Conservation (phyloP, 2,888 invertebrate species). For the Dioctria linearis region DNA sequence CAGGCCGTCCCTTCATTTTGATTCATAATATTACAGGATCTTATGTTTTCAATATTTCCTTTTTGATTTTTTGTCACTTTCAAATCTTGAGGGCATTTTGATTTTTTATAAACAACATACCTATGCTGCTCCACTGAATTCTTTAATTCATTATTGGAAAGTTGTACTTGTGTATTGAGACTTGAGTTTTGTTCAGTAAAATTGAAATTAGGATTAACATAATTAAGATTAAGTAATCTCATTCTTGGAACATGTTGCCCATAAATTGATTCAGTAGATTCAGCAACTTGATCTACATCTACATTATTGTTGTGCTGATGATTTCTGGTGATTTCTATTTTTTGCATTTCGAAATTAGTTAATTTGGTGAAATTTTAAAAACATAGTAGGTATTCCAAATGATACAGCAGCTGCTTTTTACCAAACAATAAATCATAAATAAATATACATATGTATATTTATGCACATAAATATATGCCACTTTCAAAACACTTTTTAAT, state of each 20-base stretch:
- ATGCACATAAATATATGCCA: background rate
- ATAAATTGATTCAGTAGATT: constrained; percentile 61
- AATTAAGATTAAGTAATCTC: constrained; percentile 70
- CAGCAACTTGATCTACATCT: constrained; percentile 18
- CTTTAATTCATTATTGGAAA: background rate
- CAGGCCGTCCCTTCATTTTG: background rate
- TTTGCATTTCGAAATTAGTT: constrained; percentile 31
- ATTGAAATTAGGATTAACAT: constrained; percentile 63
- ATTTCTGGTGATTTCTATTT: constrained; percentile 11
- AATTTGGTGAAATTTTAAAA: background rate
- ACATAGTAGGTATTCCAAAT: background rate
- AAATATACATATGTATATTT: no score
- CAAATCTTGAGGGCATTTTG: constrained; percentile 48
- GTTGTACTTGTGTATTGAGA: background rate
- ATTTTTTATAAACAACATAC: constrained; percentile 59
- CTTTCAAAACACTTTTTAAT: constrained; percentile 5
- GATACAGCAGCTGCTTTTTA: background rate
- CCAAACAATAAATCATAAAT: background rate
- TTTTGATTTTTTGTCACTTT: background rate
- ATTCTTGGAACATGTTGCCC: constrained; percentile 69
- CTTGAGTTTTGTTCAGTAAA: background rate
- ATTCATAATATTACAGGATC: background rate
- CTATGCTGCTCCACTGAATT: constrained; percentile 51
- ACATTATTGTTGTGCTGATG: constrained; percentile 35
- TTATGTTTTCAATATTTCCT: constrained; percentile 20